These are phyloP conservation scores for Tretioscincus oriximinensis DNA, from an alignment of 2,113 vertebrate species.

Conservation along the genomic window DNA sequence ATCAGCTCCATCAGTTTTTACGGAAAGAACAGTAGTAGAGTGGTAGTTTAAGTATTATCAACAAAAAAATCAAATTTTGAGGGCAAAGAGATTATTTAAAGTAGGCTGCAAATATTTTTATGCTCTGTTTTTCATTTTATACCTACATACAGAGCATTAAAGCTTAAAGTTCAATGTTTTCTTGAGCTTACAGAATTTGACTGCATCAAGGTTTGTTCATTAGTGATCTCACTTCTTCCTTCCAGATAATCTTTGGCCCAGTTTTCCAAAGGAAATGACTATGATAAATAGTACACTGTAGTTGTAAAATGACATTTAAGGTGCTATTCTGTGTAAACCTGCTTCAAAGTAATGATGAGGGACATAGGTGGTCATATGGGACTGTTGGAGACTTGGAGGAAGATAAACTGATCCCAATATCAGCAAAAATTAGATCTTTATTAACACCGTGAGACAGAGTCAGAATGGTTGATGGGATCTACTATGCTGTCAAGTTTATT, in stretches of 20 bases:
- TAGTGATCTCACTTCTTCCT: conserved; percentile 13
- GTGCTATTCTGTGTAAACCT: neutral
- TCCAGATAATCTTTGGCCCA: conserved; percentile 19
- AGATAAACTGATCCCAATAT: no score
- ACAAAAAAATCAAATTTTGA: neutral
- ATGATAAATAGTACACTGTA: conserved; percentile 14
- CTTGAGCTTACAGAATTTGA: conserved; percentile 22
- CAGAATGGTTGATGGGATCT: no score
- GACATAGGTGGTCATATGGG: neutral
- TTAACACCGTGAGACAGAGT: no score
- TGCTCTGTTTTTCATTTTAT: conserved; percentile 22
- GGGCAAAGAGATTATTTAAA: conserved; percentile 4
- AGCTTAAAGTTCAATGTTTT: neutral
- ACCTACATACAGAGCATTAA: neutral
- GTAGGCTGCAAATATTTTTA: neutral
- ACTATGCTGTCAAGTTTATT: no score
- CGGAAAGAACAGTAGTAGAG: neutral
- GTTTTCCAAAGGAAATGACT: neutral
- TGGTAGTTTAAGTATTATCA: neutral
- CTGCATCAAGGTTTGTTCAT: neutral
- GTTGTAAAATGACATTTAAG: conserved; percentile 11
- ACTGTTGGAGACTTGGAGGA: no score
- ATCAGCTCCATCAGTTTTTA: neutral
- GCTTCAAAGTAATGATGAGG: neutral
- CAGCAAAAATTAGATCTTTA: no score